Conservation (phyloP, 2,888 invertebrate genomes). For the Cantharis rufa region DNA sequence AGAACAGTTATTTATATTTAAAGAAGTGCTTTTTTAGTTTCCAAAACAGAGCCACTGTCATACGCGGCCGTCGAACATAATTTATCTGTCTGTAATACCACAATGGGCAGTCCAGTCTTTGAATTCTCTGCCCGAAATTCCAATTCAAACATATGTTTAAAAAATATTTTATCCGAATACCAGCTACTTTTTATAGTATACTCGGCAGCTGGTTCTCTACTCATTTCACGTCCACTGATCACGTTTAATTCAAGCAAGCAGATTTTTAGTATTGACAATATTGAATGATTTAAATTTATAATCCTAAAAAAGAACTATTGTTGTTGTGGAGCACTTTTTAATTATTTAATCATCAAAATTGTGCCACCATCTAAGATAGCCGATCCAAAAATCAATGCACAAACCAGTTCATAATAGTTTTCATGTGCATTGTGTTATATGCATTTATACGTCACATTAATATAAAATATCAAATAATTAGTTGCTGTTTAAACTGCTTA, state of each 20-base stretch:
- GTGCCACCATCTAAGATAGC: neutral
- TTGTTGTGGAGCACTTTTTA: neutral
- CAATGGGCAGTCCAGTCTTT: slow-evolving; percentile 54
- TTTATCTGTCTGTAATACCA: slow-evolving; percentile 57
- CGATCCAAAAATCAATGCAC: neutral
- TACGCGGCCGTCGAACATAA: slow-evolving; percentile 56
- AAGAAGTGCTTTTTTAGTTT: slow-evolving; percentile 35
- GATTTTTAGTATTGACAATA: slow-evolving; percentile 3
- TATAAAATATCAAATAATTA: neutral
- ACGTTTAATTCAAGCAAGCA: slow-evolving; percentile 21
- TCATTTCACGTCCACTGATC: slow-evolving; percentile 31
- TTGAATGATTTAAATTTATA: slow-evolving; percentile 1
- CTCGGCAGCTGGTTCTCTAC: slow-evolving; percentile 44
- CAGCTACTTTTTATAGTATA: slow-evolving; percentile 48
- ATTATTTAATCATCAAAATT: neutral
- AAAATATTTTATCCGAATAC: slow-evolving; percentile 56
- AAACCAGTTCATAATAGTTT: neutral
- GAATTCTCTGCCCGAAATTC: slow-evolving; percentile 55
- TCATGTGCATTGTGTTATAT: neutral
- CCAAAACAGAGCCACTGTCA: slow-evolving; percentile 51
- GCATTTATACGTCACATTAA: neutral
- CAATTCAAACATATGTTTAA: slow-evolving; percentile 56
- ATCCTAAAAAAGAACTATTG: neutral
- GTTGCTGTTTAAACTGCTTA: neutral
- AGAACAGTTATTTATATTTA: slow-evolving; percentile 51